Base-by-base conservation (phyloP, 2,888 invertebrate genomes). In the Drosophila nigricruria region DNA sequence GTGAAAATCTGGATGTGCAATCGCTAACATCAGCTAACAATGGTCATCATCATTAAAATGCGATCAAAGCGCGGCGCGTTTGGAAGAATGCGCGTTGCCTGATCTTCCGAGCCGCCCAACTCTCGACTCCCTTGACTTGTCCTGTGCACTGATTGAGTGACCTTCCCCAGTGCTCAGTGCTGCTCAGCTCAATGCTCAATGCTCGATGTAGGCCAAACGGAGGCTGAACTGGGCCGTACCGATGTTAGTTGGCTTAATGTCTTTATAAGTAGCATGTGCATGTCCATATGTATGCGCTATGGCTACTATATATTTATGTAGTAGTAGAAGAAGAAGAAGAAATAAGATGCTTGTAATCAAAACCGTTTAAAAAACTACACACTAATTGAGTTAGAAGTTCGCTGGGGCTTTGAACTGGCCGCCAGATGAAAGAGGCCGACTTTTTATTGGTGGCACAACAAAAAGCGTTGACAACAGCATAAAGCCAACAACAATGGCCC, bases 11-110 rank as follows among this genome's bases (percentile, higher is more conserved):
- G 89, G 60, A 74, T 72, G 73, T 78, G 86, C 87, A 89, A 90
- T 90, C 91, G 90, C 90, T 86, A 89, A 89, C 90, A 90, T 90
- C 88, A 90, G 91, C 91, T 92, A 92, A 91, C 92, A 92, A 92
- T 92, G 92, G 91, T 92, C 91, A 91, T 91, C 92, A 91, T 92
- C 91, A 92, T 91, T 92, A 91, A 91, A 92, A 91, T 82, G 90
- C 90, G 92, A 91, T 91, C 92, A 92, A 91, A 91, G 90, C 76
- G 77, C 70, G 70, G 69, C 49, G 49, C 79, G 66, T 69, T 59
- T 62, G 85, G 50, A 63, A 68, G 64, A 64, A 70, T 60, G 49
- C 67, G 77, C 54, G 60, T 71, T 64, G 59, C 66, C n/a, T 8
- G 18, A 16, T 5, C 40, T 20, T 0, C 16, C 20, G 2, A 2